Evolutionary conservation across 2,113 vertebrate species (phyloP).

Genomic region (Fulica atra): DNA sequence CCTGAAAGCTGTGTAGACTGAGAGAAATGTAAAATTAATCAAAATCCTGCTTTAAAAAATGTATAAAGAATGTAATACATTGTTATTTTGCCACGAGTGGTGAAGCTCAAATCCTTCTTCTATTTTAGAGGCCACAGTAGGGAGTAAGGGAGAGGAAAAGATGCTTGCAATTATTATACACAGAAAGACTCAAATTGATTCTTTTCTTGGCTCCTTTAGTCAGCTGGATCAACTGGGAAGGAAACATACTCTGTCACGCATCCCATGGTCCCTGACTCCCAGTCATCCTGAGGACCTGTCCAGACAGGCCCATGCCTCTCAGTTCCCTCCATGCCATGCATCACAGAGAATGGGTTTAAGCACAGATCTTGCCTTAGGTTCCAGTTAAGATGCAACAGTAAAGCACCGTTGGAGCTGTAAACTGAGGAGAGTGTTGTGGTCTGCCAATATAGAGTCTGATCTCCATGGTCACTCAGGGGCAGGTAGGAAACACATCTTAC

Average conservation of each 20-base stretch:
- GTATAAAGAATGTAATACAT: background rate
- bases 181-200: background rate
- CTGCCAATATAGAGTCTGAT: background rate
- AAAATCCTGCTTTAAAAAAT: background rate
- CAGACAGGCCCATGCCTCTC: background rate
- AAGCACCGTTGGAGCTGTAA: background rate
- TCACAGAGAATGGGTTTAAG: background rate
- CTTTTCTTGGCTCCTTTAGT: background rate
- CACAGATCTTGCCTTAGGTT: background rate
- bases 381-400: background rate
- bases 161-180: background rate
- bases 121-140: background rate
- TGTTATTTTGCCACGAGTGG: background rate
- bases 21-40: background rate
- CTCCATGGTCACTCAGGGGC: background rate
- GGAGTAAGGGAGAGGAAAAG: background rate
- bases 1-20: background rate
- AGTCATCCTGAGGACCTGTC: background rate
- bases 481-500: background rate
- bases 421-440: background rate
- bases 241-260: background rate
- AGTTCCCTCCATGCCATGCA: background rate
- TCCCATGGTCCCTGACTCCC: background rate
- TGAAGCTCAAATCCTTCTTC: background rate
- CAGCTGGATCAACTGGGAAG: background rate